A percentile compares a stretch with the other conserved stretches of the same genome.
Conservation (phyloP, 2,888 invertebrate genomes). For the Orthonevra nobilis region DNA sequence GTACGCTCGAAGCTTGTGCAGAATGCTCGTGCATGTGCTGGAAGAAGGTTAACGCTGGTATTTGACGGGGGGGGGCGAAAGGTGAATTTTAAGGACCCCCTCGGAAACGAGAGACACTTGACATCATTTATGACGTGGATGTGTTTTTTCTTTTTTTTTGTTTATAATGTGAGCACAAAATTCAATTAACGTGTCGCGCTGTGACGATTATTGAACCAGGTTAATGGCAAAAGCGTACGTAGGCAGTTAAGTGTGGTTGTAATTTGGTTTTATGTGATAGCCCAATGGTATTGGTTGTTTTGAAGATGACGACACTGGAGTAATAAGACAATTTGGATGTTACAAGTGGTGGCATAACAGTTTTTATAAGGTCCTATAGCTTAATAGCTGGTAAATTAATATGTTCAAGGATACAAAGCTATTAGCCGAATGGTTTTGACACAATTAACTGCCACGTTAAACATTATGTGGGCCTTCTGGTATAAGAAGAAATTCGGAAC, state of each 20-base stretch:
- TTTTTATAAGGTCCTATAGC: too few relatives aligned
- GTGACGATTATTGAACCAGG: slow-evolving; percentile 35
- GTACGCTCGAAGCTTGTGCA: too few relatives aligned
- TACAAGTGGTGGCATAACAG: too few relatives aligned
- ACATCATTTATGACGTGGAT: slow-evolving; percentile 31
- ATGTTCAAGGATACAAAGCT: too few relatives aligned
- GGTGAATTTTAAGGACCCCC: slow-evolving; percentile 42
- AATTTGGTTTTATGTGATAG: slow-evolving; percentile 28
- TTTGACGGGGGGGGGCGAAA: slow-evolving; percentile 12
- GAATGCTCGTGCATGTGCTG: too few relatives aligned
- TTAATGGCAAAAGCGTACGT: slow-evolving; percentile 39
- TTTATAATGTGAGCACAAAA: slow-evolving; percentile 31
- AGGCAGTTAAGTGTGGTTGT: slow-evolving; percentile 23
- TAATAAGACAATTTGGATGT: too few relatives aligned
- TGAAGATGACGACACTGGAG: too few relatives aligned
- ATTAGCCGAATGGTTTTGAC: too few relatives aligned
- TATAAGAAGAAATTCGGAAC: too few relatives aligned
- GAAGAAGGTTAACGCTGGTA: slow-evolving; percentile 22
- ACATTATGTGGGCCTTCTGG: too few relatives aligned
- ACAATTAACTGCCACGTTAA: too few relatives aligned
- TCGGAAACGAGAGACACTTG: slow-evolving; percentile 12
- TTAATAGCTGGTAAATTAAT: too few relatives aligned
- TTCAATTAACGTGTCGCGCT: slow-evolving; percentile 58
- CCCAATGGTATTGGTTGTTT: slow-evolving; percentile 12
- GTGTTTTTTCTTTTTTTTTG: slow-evolving; percentile 6